phyloP scores from a whole-genome alignment of 1,140 invertebrate genomes.

The Andricus grossulariae region DNA sequence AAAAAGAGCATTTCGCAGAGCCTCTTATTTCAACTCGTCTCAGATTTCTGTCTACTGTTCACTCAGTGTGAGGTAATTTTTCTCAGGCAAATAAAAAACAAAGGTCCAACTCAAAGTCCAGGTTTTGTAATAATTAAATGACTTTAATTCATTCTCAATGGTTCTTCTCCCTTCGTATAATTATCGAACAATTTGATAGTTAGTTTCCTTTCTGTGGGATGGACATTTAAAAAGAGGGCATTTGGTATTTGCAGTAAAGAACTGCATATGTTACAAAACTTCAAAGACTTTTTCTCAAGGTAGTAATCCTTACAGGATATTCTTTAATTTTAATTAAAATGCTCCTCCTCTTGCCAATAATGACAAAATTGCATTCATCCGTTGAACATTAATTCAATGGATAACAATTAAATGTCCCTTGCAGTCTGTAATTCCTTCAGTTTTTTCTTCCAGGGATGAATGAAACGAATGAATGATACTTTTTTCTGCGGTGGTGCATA shows the following conservation, averaged over 20 bases:
- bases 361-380: neutral
- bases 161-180: too few relatives aligned
- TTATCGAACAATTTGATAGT: too few relatives aligned
- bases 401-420: neutral
- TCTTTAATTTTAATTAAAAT: slow-evolving; percentile 22
- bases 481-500: slow-evolving; percentile 13
- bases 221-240: too few relatives aligned
- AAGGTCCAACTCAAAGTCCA: neutral
- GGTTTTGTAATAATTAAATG: too few relatives aligned
- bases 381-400: slow-evolving; percentile 18
- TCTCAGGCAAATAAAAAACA: neutral
- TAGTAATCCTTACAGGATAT: neutral
- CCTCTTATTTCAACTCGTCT: slow-evolving; percentile 24
- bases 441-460: neutral
- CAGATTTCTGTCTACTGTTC: slow-evolving; percentile 14
- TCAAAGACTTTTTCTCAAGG: neutral
- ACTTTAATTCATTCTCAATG: too few relatives aligned
- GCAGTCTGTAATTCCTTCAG: slow-evolving; percentile 20
- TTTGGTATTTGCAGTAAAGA: neutral
- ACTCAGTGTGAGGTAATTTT: slow-evolving; percentile 1
- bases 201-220: too few relatives aligned
- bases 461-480: slow-evolving; percentile 10
- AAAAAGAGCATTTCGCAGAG: slow-evolving; percentile 25
- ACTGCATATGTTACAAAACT: neutral
- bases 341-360: slow-evolving; percentile 4